Base-by-base conservation (phyloP, 2,113 vertebrate genomes). In the Elephas maximus region DNA sequence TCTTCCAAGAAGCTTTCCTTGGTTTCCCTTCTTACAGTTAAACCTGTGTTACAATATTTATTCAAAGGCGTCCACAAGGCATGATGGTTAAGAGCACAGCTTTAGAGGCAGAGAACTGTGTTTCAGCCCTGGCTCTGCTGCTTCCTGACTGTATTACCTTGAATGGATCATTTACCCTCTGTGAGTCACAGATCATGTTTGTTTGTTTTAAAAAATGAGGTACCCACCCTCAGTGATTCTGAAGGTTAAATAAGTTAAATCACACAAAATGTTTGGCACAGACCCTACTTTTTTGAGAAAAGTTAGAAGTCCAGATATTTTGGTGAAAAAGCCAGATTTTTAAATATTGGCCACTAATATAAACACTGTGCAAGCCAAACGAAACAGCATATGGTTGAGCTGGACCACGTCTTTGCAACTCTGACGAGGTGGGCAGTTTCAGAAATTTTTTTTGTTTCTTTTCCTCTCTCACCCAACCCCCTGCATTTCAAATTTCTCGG, bases 171-270 rank as follows among this genome's bases (percentile, higher is more conserved):
- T 44, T 82, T 53, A n/a, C 44, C 10, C 53, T 92, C 76, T 92
- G 53, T 73, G 80, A 60, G 28, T 53, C 60, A 79, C 37, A 26
- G 62, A 45, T 80, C 44, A 44, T 24, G 65, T 84, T 86, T 63
- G 26, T 65, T 73, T 73, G 67, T 91, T 91, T 93, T 92, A 69
- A 67, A 86, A 96, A 86, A 48, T 30, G 44, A 86, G 41, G 44
- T 53, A 51, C 28, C 53, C 48, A 2, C 23, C 10, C 73, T 44
- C 41, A 45, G n/a, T 65, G n/a, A 44, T 62, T 67, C 76, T 90
- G 84, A 82, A 57, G 41, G 74, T 28, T 86, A 79, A 85, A 57
- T 51, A 30, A 73, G n/a, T 57, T 74, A 93, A 90, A 76, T 88
- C 5, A 24, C 30, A 4, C 30, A 51, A 76, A n/a, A 48, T 48